phyloP scores from a whole-genome alignment of 2,113 vertebrate genomes.

The Pseudopodoces humilis region DNA sequence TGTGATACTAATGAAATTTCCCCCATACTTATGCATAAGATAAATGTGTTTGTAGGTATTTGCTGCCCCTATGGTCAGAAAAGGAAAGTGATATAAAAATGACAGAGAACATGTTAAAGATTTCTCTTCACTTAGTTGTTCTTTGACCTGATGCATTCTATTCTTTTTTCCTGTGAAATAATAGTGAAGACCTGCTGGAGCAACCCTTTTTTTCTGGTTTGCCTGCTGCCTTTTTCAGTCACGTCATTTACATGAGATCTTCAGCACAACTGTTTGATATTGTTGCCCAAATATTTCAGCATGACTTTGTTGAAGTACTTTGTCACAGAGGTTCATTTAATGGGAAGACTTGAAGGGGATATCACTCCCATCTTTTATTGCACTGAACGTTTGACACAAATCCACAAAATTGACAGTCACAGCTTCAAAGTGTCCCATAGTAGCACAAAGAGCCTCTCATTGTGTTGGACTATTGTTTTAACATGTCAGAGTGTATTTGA shows the following conservation, averaged over 20 bases:
- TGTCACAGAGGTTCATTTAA: neutral
- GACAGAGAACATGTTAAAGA: fast-evolving
- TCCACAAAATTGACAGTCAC: neutral
- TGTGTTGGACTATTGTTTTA: slow-evolving; percentile 39
- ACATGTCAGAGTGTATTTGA: slow-evolving; percentile 23
- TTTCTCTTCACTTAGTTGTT: neutral
- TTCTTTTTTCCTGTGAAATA: neutral
- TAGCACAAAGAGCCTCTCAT: neutral
- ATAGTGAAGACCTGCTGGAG: neutral
- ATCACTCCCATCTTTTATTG: neutral
- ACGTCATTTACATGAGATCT: neutral
- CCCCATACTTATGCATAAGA: neutral
- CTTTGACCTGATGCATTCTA: neutral
- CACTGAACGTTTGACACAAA: slow-evolving; percentile 6
- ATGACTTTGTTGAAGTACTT: neutral
- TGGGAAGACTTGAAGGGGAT: neutral
- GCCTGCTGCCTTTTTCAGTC: neutral
- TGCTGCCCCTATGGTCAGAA: neutral
- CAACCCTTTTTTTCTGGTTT: neutral
- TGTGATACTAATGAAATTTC: neutral
- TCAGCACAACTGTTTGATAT: neutral
- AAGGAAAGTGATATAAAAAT: neutral
- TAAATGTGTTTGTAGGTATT: neutral
- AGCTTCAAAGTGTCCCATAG: neutral
- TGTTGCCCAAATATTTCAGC: neutral